These are phyloP conservation scores for Suncus etruscus DNA, from an alignment of 2,113 vertebrate genomes.

Conservation along the genomic window DNA sequence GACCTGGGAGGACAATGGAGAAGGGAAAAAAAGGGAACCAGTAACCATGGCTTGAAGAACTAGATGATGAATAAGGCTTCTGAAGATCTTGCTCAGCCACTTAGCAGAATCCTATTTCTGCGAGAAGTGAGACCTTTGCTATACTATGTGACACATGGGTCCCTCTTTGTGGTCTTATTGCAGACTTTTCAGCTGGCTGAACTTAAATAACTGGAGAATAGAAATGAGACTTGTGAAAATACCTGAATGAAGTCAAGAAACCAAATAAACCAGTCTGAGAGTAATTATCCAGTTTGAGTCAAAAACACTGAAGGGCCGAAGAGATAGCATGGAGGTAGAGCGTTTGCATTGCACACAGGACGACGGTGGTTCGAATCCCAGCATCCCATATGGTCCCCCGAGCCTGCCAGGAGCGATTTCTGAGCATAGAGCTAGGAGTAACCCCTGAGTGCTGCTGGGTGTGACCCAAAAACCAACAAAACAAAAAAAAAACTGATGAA, in stretches of 20 bases:
- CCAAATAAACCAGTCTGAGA: not conserved
- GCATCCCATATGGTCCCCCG: too few species aligned
- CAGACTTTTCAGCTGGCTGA: not conserved
- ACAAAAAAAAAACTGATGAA: not conserved
- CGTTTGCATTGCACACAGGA: too few species aligned
- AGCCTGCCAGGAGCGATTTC: too few species aligned
- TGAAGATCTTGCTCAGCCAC: not conserved
- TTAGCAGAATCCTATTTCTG: not conserved
- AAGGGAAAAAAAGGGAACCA: not conserved
- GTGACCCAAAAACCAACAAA: too few species aligned
- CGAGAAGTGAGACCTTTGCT: not conserved
- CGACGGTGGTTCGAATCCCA: too few species aligned
- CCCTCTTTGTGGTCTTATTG: not conserved
- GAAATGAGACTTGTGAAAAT: not conserved
- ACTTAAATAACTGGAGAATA: not conserved
- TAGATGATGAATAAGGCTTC: not conserved
- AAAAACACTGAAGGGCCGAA: not conserved
- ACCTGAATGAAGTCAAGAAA: not conserved
- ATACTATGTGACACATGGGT: rapidly evolving
- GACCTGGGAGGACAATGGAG: not conserved
- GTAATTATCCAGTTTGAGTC: not conserved
- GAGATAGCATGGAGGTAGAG: too few species aligned
- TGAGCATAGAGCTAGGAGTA: too few species aligned
- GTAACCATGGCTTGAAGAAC: not conserved
- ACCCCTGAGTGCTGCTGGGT: too few species aligned